phyloP scores from a whole-genome alignment of 2,797 vertebrate species.

The Pelodytes ibericus region DNA sequence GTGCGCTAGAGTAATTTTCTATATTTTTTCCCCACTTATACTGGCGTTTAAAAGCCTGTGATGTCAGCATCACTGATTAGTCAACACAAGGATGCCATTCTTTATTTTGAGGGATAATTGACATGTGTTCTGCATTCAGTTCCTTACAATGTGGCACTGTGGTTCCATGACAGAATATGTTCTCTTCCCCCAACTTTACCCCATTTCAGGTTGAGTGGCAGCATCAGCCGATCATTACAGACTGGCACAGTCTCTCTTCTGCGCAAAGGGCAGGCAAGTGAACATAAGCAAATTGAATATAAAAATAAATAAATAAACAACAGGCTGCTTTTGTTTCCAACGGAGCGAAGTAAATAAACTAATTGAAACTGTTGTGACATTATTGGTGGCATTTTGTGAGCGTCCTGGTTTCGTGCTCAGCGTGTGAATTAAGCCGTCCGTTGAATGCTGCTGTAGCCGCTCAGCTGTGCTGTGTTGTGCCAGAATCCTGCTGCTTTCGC shows the following conservation, averaged over 20 bases:
- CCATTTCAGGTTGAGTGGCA: slow-evolving; percentile 3
- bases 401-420: slow-evolving; percentile 49
- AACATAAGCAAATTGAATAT: slow-evolving; percentile 48
- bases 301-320: slow-evolving; percentile 55
- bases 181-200: neutral
- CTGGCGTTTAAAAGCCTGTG: too few relatives aligned
- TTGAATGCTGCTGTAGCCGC: slow-evolving; percentile 47
- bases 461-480: slow-evolving; percentile 36
- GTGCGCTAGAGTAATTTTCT: too few relatives aligned
- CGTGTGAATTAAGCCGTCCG: slow-evolving; percentile 46
- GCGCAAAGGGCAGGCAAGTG: slow-evolving; percentile 16
- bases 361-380: slow-evolving; percentile 58
- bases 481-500: slow-evolving; percentile 47
- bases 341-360: slow-evolving; percentile 55
- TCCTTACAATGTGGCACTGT: too few relatives aligned
- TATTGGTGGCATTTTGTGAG: slow-evolving; percentile 56
- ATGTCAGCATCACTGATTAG: too few relatives aligned
- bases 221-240: slow-evolving; percentile 9
- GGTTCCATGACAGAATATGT: neutral
- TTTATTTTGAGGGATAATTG: too few relatives aligned
- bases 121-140: too few relatives aligned
- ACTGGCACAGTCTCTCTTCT: slow-evolving; percentile 16
- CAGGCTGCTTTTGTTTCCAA: slow-evolving; percentile 52
- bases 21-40: too few relatives aligned
- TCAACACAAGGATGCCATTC: too few relatives aligned